Conservation (phyloP, 2,888 invertebrate genomes). For the Ophraella communa region DNA sequence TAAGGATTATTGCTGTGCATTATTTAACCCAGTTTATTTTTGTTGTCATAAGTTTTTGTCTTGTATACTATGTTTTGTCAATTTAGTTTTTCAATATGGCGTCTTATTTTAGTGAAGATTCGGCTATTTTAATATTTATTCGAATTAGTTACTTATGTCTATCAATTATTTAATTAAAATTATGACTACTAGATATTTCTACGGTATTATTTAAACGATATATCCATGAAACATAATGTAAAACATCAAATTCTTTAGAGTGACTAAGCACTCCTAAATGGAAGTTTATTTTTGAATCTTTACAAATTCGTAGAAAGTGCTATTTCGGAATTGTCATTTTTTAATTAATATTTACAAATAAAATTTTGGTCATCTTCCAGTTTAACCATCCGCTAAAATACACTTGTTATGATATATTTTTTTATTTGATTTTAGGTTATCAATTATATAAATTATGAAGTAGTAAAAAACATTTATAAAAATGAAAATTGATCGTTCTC, state of each 20-base stretch:
- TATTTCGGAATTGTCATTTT: background rate
- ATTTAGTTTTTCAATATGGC: conserved; percentile 52
- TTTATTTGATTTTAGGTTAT: conserved; percentile 3
- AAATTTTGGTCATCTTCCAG: no score
- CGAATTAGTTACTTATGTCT: conserved; percentile 16
- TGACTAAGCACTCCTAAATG: conserved; percentile 24
- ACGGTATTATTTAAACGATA: background rate
- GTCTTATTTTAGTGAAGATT: conserved; percentile 48
- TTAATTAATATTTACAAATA: no score
- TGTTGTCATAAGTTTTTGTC: conserved; percentile 37
- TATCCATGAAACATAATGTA: background rate
- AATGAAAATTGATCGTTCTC: conserved; percentile 84
- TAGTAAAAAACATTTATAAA: conserved; percentile 29
- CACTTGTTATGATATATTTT: no score
- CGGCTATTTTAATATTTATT: conserved; percentile 35
- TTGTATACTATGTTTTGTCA: conserved; percentile 44
- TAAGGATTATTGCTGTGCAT: conserved; percentile 3
- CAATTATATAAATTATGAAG: conserved; percentile 24
- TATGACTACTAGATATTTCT: background rate
- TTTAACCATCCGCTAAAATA: no score
- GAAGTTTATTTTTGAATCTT: conserved; percentile 1
- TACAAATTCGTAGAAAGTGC: background rate
- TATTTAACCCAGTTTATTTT: conserved; percentile 19
- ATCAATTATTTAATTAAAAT: background rate
- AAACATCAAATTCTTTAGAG: conserved; percentile 9